Percentiles rank a stretch among this genome's conserved stretches.
These are phyloP conservation scores for Taxidea taxus DNA, from an alignment of 2,113 vertebrate species.

Conservation along the genomic window DNA sequence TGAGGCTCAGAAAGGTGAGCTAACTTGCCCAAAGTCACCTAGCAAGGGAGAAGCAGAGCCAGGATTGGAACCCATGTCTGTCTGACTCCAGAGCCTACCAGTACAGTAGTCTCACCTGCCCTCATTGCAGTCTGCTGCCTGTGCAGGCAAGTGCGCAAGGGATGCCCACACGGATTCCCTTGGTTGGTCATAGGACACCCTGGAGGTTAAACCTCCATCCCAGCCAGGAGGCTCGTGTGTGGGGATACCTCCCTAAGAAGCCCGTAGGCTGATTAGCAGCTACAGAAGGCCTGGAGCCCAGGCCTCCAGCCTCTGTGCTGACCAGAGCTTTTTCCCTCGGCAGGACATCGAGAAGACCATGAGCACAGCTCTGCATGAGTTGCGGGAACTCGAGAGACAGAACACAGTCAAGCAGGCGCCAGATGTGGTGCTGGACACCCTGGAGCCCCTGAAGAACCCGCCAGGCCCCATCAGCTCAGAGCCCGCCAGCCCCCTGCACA, in stretches of 20 bases:
- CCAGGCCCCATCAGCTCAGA: conserved; percentile 88
- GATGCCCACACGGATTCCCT: not conserved
- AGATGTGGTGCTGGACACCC: conserved; percentile 96
- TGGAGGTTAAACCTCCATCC: not conserved
- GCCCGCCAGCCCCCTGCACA: conserved; percentile 95
- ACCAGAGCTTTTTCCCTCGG: not conserved
- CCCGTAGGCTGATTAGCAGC: not conserved
- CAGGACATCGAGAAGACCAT: conserved; percentile 99
- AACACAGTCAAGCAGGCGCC: conserved; percentile 97
- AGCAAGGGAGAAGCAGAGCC: not conserved
- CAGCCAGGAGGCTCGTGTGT: not conserved
- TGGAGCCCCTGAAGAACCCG: conserved; percentile 96
- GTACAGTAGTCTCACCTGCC: not conserved
- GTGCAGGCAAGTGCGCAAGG: not conserved
- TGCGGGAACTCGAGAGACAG: conserved; percentile 96
- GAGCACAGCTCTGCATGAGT: conserved; percentile 95
- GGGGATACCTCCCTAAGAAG: not conserved
- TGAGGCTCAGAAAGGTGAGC: not conserved
- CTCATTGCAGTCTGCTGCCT: not conserved
- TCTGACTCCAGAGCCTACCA: not conserved
- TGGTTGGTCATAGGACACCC: not conserved
- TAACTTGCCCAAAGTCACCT: not conserved
- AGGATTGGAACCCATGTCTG: not conserved
- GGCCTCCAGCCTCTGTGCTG: not conserved
- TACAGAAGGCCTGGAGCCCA: not conserved